Percentiles rank a stretch among this genome's conserved stretches.
phyloP scores from a whole-genome alignment of 2,888 invertebrate species.

The Dryomyza anilis region DNA sequence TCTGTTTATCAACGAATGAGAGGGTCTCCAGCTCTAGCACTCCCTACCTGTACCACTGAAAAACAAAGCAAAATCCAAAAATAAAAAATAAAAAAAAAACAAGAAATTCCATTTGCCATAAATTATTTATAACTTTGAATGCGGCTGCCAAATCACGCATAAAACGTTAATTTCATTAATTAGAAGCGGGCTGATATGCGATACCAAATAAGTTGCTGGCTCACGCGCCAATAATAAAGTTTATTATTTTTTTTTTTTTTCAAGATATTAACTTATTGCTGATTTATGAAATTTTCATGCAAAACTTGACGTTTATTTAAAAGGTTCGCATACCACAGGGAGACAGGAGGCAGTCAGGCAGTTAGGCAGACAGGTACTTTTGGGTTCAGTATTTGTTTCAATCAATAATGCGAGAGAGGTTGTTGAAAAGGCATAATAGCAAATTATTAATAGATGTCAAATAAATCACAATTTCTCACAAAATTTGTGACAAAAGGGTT shows the following conservation, averaged over 20 bases:
- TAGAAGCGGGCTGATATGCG: neutral
- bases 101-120: conserved; percentile 11
- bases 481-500: no score
- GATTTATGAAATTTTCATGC: conserved; percentile 2
- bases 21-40: neutral
- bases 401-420: no score
- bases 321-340: neutral
- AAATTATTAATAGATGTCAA: conserved; percentile 14
- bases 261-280: no score
- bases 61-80: neutral
- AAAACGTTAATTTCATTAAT: conserved; percentile 28
- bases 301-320: conserved; percentile 2
- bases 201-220: no score
- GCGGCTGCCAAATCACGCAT: conserved; percentile 25
- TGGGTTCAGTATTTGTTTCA: no score
- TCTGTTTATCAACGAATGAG: neutral
- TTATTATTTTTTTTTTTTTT: no score
- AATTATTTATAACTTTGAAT: conserved; percentile 23
- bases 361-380: neutral
- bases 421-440: no score
- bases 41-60: neutral
- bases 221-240: neutral
- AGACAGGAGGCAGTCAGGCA: no score
- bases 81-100: neutral
- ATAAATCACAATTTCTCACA: no score